Conservation (phyloP, 2,113 vertebrate genomes). For the Capreolus pygargus region DNA sequence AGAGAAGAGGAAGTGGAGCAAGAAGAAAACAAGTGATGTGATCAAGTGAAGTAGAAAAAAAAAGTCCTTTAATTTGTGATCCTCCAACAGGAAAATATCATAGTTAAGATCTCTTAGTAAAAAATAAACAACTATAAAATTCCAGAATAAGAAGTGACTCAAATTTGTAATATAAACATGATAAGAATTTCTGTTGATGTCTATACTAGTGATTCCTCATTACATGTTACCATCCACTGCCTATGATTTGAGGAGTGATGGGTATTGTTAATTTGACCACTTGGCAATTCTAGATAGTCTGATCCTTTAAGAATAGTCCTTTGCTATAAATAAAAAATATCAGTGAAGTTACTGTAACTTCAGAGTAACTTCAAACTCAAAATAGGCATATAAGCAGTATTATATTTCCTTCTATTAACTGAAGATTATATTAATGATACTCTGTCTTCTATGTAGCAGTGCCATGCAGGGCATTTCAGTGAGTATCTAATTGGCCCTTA, state of each 20-base stretch:
- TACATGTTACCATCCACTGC: not conserved
- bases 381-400: slow-evolving; percentile 50
- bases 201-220: not conserved
- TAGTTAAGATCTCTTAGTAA: not conserved
- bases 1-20: not conserved
- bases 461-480: slow-evolving; percentile 66
- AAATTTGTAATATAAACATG: not conserved
- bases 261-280: slow-evolving; percentile 61
- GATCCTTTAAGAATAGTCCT: slow-evolving; percentile 40
- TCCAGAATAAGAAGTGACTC: not conserved
- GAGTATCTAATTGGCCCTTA: slow-evolving; percentile 61
- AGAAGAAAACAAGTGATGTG: not conserved
- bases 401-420: slow-evolving; percentile 67
- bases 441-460: slow-evolving; percentile 66
- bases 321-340: slow-evolving; percentile 63
- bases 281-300: slow-evolving; percentile 32
- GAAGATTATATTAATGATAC: slow-evolving; percentile 70
- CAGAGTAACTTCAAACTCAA: slow-evolving; percentile 48
- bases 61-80: not conserved
- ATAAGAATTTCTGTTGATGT: not conserved
- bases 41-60: not conserved
- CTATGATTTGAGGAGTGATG: slow-evolving; percentile 52
- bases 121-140: not conserved
- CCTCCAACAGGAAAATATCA: not conserved
- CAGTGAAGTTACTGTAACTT: slow-evolving; percentile 49